Base-by-base conservation (phyloP, 1,140 invertebrate genomes). In the Papilio polyxenes region DNA sequence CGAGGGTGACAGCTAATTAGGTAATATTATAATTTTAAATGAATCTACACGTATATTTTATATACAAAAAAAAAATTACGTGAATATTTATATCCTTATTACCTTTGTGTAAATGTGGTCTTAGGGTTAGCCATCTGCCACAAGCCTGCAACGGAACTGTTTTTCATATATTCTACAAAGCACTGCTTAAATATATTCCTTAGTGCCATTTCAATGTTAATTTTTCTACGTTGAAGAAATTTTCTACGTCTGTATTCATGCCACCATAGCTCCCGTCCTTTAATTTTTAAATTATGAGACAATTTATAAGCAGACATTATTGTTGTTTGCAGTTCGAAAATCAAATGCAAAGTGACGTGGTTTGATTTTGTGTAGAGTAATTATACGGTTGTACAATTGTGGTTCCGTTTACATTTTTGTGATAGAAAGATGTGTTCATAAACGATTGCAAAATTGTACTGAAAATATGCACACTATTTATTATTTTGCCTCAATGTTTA, bases 91-190 rank as follows among this genome's bases (percentile, higher is more conserved):
- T 6, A 44, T 44, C 40, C 7, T 44, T 44, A 23, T 81, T 85
- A 92, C 91, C 90, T 83, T 80, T 85, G 81, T 48, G 72, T 82
- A 1, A 80, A 31, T 3, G 76, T 17, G 8, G 84, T 79, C 8
- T 86, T 82, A 0, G 75, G 62, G 31, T 88, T 83, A 15, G 75
- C 81, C 3, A 92, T 85, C 9, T 90, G 79, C 31, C 82, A 85
- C 11, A 91, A 20, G 5, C 89, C 87, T 8, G 82, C 72, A 5
- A 93, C 44, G 0, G 90, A 91, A 44, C 86, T 85, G 17, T 90
- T 85, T 10, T 65, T 44, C 0, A 84, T 31, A 37, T 89, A 93
- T 78, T 89, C 90, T 15, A 84, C 88, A 1, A 83, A 56, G 11
- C 85, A 87, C 44, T 88, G 82, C 11, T 65, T 80, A 17, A 89